Base-by-base conservation (phyloP, 2,888 invertebrate genomes). In the Archaeoteleia sp. region DNA sequence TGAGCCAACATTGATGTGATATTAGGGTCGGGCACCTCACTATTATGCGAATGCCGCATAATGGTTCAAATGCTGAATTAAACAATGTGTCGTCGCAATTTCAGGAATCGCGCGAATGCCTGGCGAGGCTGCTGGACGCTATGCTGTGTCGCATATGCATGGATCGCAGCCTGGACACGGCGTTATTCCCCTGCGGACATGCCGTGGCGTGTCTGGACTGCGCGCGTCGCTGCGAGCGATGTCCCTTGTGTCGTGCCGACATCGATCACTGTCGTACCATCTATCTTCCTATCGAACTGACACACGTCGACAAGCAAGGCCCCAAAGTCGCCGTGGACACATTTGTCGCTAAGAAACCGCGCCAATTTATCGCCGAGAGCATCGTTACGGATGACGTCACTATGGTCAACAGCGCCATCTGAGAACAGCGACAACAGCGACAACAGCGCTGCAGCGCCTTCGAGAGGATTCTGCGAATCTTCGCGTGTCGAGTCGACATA, bases 121-220 rank as follows among this genome's bases (percentile, higher is more conserved):
- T 89, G 46, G 86, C 87, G 20, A 87, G 88, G 57, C 82, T 89
- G 73, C 84, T 90, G 73, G 91, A 92, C 78, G 90, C 92, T 48
- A 90, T 94, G 87, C 91, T 93, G 39, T 96, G 95, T 83, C 91
- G 93, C 80, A 93, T 95, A 75, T 96, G 96, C 83, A 94, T 95
- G 94, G 95, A 95, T 87, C 88, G 88, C 46, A 89, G 91, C 60
- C 91, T 95, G 81, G 92, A 94, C 86, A 91, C 93, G 25, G 92
- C 93, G 74, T 92, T 96, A 86, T 91, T 93, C 86, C 95, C 95
- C 1, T 96, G 96, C 82, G 90, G 93, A n/a, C 96, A 96, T 85
- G 92, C 94, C 46, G 91, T 93, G 43, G 93, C 95, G 77, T 95
- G 95, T 86, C 86, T 87, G 29, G 87, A 88, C 13, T 96, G 96